These are phyloP conservation scores for fruit fly (Drosophila melanogaster) DNA, from an alignment of 1,140 invertebrate species.

Conservation along the genomic window DNA sequence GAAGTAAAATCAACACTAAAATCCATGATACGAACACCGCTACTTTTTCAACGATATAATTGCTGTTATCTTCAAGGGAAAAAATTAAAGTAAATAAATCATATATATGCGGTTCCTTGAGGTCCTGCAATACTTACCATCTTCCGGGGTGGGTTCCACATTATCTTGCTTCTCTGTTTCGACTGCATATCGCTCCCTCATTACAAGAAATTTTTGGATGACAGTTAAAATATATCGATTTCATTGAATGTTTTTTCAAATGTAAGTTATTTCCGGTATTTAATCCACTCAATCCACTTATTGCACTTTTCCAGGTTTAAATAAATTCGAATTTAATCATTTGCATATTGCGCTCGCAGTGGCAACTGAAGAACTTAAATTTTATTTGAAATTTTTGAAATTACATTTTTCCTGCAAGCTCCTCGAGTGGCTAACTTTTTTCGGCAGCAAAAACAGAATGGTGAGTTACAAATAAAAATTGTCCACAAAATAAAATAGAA, in stretches of 20 bases:
- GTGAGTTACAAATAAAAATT: slow-evolving; percentile 48
- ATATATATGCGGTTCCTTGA: too few species aligned
- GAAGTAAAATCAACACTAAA: slow-evolving; percentile 90
- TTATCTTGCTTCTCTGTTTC: background rate
- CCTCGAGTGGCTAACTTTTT: slow-evolving; percentile 54
- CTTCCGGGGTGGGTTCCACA: background rate
- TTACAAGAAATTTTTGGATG: slow-evolving; percentile 14
- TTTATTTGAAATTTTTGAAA: slow-evolving; percentile 72
- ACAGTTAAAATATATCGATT: background rate
- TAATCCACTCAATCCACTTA: slow-evolving; percentile 13
- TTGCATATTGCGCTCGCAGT: slow-evolving; percentile 39
- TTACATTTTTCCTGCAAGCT: slow-evolving; percentile 67
- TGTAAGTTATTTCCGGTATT: background rate
- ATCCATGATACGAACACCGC: slow-evolving; percentile 91
- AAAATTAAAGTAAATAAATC: too few species aligned
- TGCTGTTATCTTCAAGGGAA: background rate
- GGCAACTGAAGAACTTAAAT: slow-evolving; percentile 57
- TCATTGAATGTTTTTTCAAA: slow-evolving; percentile 23
- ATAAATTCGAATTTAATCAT: slow-evolving; percentile 44
- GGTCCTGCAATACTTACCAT: background rate
- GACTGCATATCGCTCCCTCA: background rate
- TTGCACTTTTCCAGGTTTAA: background rate
- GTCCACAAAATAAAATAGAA: slow-evolving; percentile 25
- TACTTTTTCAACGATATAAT: slow-evolving; percentile 87
- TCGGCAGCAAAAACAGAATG: slow-evolving; percentile 37